Percentiles rank a stretch among this genome's conserved stretches.
Evolutionary conservation across 2,797 vertebrate species (phyloP).

Genomic region (Pseudochromis fuscus): DNA sequence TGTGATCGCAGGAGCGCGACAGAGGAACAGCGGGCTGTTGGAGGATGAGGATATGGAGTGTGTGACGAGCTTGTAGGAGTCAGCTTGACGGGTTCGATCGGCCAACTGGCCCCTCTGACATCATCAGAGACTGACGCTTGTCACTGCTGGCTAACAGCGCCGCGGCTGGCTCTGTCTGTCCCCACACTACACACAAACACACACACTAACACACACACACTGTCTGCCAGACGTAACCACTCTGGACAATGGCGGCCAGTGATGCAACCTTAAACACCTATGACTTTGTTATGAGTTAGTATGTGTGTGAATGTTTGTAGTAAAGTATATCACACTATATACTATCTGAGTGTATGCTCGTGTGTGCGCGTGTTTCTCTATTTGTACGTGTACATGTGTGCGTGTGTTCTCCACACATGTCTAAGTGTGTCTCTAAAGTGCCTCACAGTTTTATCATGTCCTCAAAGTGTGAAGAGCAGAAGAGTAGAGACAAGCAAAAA

Average conservation of each 20-base stretch:
- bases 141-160: conserved; percentile 71
- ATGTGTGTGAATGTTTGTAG: conserved; percentile 81
- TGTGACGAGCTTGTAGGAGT: conserved; percentile 94
- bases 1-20: conserved; percentile 79
- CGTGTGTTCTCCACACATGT: conserved; percentile 85
- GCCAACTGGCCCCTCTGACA: conserved; percentile 73
- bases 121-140: conserved; percentile 71
- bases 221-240: conserved; percentile 69
- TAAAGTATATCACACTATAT: conserved; percentile 75
- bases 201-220: conserved; percentile 45
- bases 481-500: conserved; percentile 72
- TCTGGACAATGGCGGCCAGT: conserved; percentile 82
- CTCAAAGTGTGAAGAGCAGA: conserved; percentile 84
- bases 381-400: conserved; percentile 69
- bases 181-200: conserved; percentile 54
- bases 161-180: conserved; percentile 75
- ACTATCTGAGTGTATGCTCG: conserved; percentile 71
- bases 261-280: conserved; percentile 79
- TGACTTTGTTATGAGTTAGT: conserved; percentile 76
- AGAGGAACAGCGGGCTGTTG: conserved; percentile 81
- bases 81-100: conserved; percentile 42
- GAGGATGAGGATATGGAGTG: conserved; percentile 92
- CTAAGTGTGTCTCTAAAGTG: conserved; percentile 99
- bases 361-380: conserved; percentile 77
- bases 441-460: conserved; percentile 99